These are phyloP conservation scores for Anas georgica DNA, from an alignment of 2,797 vertebrate species.

Conservation along the genomic window DNA sequence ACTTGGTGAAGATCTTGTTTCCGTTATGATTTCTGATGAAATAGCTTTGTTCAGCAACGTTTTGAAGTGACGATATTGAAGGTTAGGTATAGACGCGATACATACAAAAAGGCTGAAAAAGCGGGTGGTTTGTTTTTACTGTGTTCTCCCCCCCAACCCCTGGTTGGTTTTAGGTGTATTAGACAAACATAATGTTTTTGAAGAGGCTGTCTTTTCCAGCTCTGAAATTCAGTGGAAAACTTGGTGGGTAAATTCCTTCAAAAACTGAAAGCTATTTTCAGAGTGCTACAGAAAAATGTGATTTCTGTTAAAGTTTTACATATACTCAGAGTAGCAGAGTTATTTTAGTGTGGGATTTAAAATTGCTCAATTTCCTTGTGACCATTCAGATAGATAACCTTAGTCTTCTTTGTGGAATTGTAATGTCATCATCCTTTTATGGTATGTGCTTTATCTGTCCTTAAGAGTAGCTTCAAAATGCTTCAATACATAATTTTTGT, in stretches of 20 bases:
- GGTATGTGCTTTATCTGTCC: neutral
- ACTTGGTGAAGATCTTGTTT: neutral
- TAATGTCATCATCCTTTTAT: neutral
- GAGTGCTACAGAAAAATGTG: neutral
- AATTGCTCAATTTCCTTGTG: neutral
- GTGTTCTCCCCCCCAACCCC: too few relatives aligned
- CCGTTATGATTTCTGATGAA: neutral
- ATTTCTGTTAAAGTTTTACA: neutral
- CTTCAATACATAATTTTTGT: neutral
- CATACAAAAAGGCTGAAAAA: neutral
- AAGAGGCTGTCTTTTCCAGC: neutral
- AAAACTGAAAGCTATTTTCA: neutral
- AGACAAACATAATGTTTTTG: neutral
- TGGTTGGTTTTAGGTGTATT: neutral
- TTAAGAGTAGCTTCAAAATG: neutral
- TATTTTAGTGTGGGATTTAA: neutral
- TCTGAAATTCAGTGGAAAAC: neutral
- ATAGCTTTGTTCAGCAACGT: neutral
- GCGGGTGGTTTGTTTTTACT: neutral
- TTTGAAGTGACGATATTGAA: neutral
- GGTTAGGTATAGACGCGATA: neutral
- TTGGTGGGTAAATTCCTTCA: neutral
- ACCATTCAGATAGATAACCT: neutral
- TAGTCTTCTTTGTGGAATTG: neutral
- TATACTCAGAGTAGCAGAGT: neutral